Base-by-base conservation (phyloP, 2,797 vertebrate genomes). In the Phoeniculus purpureus region DNA sequence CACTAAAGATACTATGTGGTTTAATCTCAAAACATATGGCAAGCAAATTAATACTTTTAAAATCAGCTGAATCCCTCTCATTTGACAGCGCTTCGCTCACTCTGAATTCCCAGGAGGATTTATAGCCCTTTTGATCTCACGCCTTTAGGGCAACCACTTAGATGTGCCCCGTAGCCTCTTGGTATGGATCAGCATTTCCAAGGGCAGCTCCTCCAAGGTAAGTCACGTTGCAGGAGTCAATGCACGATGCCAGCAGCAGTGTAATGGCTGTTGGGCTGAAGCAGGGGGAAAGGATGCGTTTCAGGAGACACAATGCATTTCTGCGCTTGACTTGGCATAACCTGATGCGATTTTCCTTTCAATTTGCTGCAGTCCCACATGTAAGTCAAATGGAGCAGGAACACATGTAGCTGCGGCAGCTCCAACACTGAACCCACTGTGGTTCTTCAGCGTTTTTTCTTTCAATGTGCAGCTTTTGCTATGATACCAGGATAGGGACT, bases 301-400 rank as follows among this genome's bases (percentile, higher is more conserved):
- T 96, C 91, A 94, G 85, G 80, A 95, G 87, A 88, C 92, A 95
- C 94, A 95, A 94, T 92, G 58, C 68, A 89, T 95, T 95, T 93
- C 80, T 85, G 70, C 29, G 75, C 87, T 92, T 96, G 94, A 96
- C 95, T 96, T 94, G 80, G 89, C 89, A 85, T 78, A 93, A 94
- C 94, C 91, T 88, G 94, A 96, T 96, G 94, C 58, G 66, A 96
- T 96, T 97, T 97, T 97, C 96, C 95, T 93, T 96, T 96, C 95
- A 93, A 96, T 96, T 96, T 96, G 90, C 91, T 94, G 70, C 87
- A 77, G 95, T 94, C 94, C 92, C 89, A 71, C n/a, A 47, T 87
- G 92, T 75, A 76, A 95, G 68, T 80, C 87, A 92, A 92, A 87
- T 32, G 34, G 82, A 96, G 89, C 84, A 73, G 68, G 51, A 94